A percentile compares a stretch with the other conserved stretches of the same genome.
Evolutionary conservation across 2,888 invertebrate genomes (phyloP).

Genomic region (Ectemnius lituratus): DNA sequence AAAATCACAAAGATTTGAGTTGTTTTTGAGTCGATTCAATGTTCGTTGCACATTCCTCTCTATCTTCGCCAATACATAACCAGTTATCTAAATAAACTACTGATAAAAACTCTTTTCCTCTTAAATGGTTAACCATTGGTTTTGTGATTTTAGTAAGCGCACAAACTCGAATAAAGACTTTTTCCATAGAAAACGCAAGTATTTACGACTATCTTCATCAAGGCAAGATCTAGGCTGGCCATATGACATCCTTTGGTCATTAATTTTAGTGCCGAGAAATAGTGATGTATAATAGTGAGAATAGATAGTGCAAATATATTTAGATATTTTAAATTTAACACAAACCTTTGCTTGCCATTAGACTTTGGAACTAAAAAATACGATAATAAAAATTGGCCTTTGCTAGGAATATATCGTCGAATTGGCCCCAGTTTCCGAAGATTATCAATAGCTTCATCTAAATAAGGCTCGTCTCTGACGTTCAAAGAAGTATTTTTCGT

Average conservation of each 20-base stretch:
- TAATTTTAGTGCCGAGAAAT: neutral
- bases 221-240: slow-evolving; percentile 29
- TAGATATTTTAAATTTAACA: too few species aligned
- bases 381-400: too few species aligned
- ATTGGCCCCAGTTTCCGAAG: too few species aligned
- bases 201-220: neutral
- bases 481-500: too few species aligned
- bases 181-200: too few species aligned
- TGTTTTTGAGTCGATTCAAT: neutral
- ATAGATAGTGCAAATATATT: neutral
- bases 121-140: slow-evolving; percentile 17
- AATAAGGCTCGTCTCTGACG: too few species aligned
- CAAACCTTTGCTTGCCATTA: too few species aligned
- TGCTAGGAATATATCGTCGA: too few species aligned
- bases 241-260: neutral
- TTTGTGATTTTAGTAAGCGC: slow-evolving; percentile 49
- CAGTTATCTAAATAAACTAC: slow-evolving; percentile 1
- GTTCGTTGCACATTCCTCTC: neutral
- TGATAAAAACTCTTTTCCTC: neutral
- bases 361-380: too few species aligned
- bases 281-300: too few species aligned
- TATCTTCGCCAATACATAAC: neutral
- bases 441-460: too few species aligned
- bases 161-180: slow-evolving; percentile 38
- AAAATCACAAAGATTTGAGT: slow-evolving; percentile 15